These are phyloP conservation scores for Steinernema carpocapsae DNA, from an alignment of 2,888 invertebrate species.

Conservation along the genomic window DNA sequence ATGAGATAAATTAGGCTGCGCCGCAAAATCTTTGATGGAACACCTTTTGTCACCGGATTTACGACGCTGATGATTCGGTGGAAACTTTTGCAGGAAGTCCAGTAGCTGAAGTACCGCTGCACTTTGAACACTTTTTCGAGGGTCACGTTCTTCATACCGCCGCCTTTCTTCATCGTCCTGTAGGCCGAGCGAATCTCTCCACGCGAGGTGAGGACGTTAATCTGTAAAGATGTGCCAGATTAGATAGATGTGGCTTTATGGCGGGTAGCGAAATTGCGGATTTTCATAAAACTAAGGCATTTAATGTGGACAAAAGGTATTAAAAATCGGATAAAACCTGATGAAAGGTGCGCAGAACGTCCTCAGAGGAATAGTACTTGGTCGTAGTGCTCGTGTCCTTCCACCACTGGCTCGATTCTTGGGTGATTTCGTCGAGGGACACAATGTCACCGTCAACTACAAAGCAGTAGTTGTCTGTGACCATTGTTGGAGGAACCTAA, in stretches of 20 bases:
- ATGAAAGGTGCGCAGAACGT: conserved; percentile 52
- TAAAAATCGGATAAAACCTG: conserved; percentile 39
- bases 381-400: conserved; percentile 61
- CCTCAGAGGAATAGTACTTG: conserved; percentile 61
- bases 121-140: conserved; percentile 54
- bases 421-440: conserved; percentile 38
- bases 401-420: conserved; percentile 52
- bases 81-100: conserved; percentile 58
- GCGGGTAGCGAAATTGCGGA: too few relatives aligned
- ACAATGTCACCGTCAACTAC: conserved; percentile 58
- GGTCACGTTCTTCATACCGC: conserved; percentile 45
- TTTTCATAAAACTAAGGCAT: too few relatives aligned
- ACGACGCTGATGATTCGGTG: conserved; percentile 64
- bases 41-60: conserved; percentile 49
- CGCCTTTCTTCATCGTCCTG: conserved; percentile 44
- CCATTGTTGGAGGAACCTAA: conserved; percentile 54
- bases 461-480: conserved; percentile 61
- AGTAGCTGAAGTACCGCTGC: conserved; percentile 60
- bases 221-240: too few relatives aligned
- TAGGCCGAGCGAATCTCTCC: conserved; percentile 57
- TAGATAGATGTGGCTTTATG: too few relatives aligned
- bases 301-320: background rate
- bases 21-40: background rate
- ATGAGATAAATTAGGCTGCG: background rate
- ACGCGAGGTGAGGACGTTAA: conserved; percentile 53